Percentiles rank a stretch among this genome's conserved stretches.
These are phyloP conservation scores for Abscondita cerata DNA, from an alignment of 2,888 invertebrate species.

Conservation along the genomic window DNA sequence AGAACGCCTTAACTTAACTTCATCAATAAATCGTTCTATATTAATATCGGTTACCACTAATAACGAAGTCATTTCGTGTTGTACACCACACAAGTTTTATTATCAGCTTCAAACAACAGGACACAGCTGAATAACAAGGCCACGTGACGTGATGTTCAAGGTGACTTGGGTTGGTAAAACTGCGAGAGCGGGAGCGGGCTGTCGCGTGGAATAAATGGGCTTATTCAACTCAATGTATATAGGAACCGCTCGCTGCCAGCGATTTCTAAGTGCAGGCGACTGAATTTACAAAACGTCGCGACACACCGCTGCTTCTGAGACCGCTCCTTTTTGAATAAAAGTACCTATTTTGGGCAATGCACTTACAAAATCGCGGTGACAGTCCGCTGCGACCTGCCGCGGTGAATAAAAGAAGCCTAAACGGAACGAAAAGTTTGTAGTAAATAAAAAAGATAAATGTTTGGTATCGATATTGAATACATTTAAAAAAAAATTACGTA, in stretches of 20 bases:
- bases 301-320: not conserved
- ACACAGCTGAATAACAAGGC: no score
- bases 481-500: no score
- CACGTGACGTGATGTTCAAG: no score
- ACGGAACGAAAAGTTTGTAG: no score
- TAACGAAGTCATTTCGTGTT: not conserved
- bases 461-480: no score
- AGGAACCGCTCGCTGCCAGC: not conserved
- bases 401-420: not conserved
- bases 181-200: not conserved
- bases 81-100: not conserved
- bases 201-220: not conserved
- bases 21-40: not conserved
- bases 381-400: not conserved
- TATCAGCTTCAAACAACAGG: no score
- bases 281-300: not conserved
- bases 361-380: no score
- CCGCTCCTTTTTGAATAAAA: not conserved
- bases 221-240: not conserved
- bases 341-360: no score
- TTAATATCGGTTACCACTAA: not conserved
- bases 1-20: not conserved
- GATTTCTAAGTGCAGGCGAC: not conserved
- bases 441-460: no score
- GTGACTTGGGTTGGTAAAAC: not conserved